These are phyloP conservation scores for Drosophila anceps DNA, from an alignment of 2,888 invertebrate genomes.

Conservation along the genomic window DNA sequence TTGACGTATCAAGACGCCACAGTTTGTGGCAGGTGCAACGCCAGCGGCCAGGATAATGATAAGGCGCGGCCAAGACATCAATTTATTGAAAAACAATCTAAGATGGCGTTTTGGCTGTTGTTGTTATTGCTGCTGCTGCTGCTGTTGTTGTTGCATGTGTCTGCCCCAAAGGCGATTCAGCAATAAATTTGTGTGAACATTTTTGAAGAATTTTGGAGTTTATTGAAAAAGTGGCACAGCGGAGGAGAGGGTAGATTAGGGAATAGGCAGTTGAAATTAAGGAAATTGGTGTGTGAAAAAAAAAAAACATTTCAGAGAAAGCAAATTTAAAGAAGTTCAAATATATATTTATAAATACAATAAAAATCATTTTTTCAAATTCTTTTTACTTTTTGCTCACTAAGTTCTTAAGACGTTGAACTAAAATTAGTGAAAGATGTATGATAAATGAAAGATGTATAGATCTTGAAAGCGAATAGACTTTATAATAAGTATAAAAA, in stretches of 20 bases:
- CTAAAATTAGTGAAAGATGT: no score
- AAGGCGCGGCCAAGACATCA: constrained; percentile 41
- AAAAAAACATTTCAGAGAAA: no score
- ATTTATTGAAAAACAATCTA: constrained; percentile 74
- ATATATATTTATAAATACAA: no score
- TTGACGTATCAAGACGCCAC: background rate
- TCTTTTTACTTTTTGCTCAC: no score
- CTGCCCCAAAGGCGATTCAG: constrained; percentile 6
- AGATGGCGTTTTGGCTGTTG: constrained; percentile 4
- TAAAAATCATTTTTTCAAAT: no score
- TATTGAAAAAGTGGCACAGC: constrained; percentile 21
- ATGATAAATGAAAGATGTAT: no score
- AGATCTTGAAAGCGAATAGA: no score
- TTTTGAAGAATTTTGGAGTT: constrained; percentile 4
- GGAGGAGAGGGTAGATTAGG: background rate
- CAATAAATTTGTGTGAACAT: constrained; percentile 14
- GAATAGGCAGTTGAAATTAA: background rate
- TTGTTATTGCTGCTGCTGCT: background rate
- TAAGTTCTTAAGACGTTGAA: no score
- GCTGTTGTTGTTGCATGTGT: background rate
- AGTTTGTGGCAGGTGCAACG: constrained; percentile 53
- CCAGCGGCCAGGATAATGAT: constrained; percentile 51
- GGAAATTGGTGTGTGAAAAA: background rate
- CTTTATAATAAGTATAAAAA: no score
- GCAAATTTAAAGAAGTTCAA: no score